Conservation (phyloP, 2,113 vertebrate genomes). For the Chiloscyllium plagiosum region DNA sequence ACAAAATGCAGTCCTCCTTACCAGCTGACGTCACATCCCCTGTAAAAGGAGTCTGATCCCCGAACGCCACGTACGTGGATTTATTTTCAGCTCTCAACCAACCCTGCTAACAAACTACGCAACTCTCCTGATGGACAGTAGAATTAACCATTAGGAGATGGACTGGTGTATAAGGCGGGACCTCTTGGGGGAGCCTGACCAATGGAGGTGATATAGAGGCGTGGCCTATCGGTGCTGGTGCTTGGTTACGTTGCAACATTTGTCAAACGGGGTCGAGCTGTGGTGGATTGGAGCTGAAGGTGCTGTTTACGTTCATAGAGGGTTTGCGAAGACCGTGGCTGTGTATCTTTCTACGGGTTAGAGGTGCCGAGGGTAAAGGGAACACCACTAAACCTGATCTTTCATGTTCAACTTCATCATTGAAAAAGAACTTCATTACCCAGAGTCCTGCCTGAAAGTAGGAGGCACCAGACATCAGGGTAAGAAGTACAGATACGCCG, state of each 20-base stretch:
- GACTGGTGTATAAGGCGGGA: not conserved
- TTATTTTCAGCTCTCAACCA: constrained; percentile 1
- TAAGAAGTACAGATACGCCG: not conserved
- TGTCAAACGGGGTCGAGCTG: not conserved
- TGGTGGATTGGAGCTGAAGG: not conserved
- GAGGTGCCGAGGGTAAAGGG: too few species aligned
- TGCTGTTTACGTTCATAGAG: not conserved
- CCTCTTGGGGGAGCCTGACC: not conserved
- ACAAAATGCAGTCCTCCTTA: not conserved
- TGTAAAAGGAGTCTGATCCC: not conserved
- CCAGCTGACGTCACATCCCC: constrained; percentile 23
- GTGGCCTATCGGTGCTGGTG: not conserved
- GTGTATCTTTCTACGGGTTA: not conserved
- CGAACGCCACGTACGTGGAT: constrained; percentile 17
- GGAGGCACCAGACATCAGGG: not conserved
- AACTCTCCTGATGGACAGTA: not conserved
- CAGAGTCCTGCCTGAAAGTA: not conserved
- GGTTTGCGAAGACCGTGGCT: not conserved
- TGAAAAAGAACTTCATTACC: not conserved
- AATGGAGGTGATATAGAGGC: not conserved
- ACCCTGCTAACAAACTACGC: not conserved
- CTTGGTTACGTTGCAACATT: not conserved
- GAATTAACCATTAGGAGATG: not conserved
- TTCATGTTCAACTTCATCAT: not conserved
- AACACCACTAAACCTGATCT: not conserved